These are phyloP conservation scores for Lepidonotus clava DNA, from an alignment of 2,888 invertebrate genomes.

Conservation along the genomic window DNA sequence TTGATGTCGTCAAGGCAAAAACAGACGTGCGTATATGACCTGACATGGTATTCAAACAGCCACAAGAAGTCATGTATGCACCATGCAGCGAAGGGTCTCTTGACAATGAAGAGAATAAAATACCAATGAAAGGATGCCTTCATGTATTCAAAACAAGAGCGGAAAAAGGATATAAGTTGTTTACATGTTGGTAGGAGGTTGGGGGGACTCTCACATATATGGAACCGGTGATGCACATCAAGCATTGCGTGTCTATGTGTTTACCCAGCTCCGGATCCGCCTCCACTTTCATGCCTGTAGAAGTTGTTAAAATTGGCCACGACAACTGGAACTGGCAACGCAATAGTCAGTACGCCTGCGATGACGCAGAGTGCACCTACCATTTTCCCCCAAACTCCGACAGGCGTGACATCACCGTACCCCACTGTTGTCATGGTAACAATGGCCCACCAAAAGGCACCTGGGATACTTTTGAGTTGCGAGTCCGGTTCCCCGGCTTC, in stretches of 20 bases:
- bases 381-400: slow-evolving; percentile 68
- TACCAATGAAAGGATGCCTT: not conserved
- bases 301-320: slow-evolving; percentile 71
- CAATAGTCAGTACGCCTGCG: slow-evolving; percentile 70
- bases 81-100: slow-evolving; percentile 22
- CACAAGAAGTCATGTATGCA: not conserved
- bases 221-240: slow-evolving; percentile 19
- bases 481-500: slow-evolving; percentile 71
- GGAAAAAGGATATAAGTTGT: not conserved
- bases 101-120: not conserved
- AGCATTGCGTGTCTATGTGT: slow-evolving; percentile 1
- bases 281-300: slow-evolving; percentile 68
- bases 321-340: slow-evolving; percentile 70
- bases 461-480: slow-evolving; percentile 77
- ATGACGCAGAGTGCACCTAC: slow-evolving; percentile 69
- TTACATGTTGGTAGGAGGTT: not conserved
- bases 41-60: not conserved
- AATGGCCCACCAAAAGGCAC: slow-evolving; percentile 80
- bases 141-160: slow-evolving; percentile 3
- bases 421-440: slow-evolving; percentile 74
- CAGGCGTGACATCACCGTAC: slow-evolving; percentile 70
- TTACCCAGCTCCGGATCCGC: slow-evolving; percentile 58
- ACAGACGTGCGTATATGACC: not conserved
- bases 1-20: slow-evolving; percentile 1
- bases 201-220: not conserved